Evolutionary conservation across 1,140 invertebrate species (phyloP), one percentile per base, ranked within the genome.

Genomic region (Drosophila sproati): DNA sequence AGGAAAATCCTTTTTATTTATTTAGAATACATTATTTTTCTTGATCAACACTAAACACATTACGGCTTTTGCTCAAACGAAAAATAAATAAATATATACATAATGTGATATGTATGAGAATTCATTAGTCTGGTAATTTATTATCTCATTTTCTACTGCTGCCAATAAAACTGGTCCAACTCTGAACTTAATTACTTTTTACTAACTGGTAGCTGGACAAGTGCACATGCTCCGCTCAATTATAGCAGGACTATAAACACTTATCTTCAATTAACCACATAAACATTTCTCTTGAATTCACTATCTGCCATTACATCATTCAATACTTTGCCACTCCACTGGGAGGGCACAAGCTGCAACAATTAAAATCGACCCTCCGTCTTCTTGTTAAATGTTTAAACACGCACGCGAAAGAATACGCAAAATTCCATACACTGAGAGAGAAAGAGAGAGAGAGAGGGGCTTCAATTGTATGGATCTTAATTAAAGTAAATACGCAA

Each of bases 221-320:
- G 50, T 71, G 31, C 51, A 34, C 41, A 50, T 20, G 20, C 77
- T 81, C 45, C 68, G 28, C 72, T 73, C 67, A 64, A 69, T 82
- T 64, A 51, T 50, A 73, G 48, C 37, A 71, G 8, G 10, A 35
- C 6, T 31, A 4, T 31, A 43, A 28, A n/a, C 51, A 50, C 47
- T 64, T 82, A 78, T 78, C 68, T 56, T 82, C 78, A 81, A 81
- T 82, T 82, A 72, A 47, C 48, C 79, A 57, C 20, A 4, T 31
- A 43, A 28, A 28, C 51, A 56, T 41, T 64, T 78, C 73, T 78
- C 68, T 56, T 82, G 73, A 81, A 81, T 82, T 82, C 66, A 47
- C 48, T 74, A 57, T 73, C 48, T 52, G 3, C 32, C 7, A 35
- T 35, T 35, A 34, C 43, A 45, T 37, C 34, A 34, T 57, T 35